phyloP scores from a whole-genome alignment of 2,888 invertebrate genomes.

The Acronicta psi region DNA sequence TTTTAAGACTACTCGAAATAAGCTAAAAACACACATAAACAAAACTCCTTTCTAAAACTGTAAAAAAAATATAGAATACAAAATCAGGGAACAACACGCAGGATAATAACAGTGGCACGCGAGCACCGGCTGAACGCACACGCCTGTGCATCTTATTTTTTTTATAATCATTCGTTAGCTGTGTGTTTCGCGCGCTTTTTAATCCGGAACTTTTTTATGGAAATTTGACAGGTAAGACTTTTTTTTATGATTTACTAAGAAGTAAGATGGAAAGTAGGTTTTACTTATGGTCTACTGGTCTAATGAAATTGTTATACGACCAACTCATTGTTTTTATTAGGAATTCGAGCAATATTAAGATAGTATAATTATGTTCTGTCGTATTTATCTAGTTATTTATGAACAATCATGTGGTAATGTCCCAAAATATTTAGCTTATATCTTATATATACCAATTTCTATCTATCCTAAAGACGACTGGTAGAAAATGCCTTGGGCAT shows the following conservation, averaged over 20 bases:
- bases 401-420: too few species aligned
- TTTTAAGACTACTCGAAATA: too few species aligned
- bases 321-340: too few species aligned
- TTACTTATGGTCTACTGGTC: too few species aligned
- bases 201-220: constrained; percentile 6
- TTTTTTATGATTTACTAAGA: not conserved
- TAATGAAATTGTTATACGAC: too few species aligned
- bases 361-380: too few species aligned
- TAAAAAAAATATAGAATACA: constrained; percentile 28
- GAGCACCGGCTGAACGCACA: constrained; percentile 26
- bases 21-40: not conserved
- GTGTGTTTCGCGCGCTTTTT: constrained; percentile 41
- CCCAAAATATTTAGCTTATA: too few species aligned
- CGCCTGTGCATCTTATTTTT: constrained; percentile 14
- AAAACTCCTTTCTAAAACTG: constrained; percentile 1
- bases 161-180: constrained; percentile 8
- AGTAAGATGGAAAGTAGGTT: not conserved
- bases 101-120: constrained; percentile 38
- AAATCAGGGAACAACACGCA: constrained; percentile 20
- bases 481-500: too few species aligned
- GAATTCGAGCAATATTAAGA: too few species aligned
- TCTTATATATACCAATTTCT: too few species aligned
- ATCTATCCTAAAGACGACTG: too few species aligned
- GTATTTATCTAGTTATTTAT: too few species aligned
- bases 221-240: constrained; percentile 36